Conservation (phyloP, 2,888 invertebrate species). For the Protodeltote pygarga region DNA sequence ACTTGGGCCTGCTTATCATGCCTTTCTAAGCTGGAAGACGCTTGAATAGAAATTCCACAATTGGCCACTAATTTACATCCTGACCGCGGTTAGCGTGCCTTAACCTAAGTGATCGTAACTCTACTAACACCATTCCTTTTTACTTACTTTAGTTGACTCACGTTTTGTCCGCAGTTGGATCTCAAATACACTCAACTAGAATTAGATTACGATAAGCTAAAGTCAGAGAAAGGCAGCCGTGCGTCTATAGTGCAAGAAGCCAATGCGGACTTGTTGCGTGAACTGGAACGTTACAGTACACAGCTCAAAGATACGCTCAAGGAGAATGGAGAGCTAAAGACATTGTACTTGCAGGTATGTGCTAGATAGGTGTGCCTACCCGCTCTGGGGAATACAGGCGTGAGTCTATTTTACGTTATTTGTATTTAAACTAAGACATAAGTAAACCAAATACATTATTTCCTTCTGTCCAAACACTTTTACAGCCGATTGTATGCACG, state of each 20-base stretch:
- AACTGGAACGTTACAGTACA: conserved; percentile 83
- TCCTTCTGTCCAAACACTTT: too few relatives aligned
- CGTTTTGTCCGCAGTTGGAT: conserved; percentile 62
- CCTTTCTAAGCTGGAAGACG: too few relatives aligned
- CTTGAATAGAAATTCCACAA: too few relatives aligned
- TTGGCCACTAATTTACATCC: too few relatives aligned
- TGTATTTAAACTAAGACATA: not conserved
- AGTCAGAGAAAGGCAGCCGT: conserved; percentile 70
- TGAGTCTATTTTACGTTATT: too few relatives aligned
- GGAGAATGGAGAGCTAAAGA: conserved; percentile 82
- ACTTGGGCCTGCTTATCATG: too few relatives aligned
- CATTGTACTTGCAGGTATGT: conserved; percentile 81
- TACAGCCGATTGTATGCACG: too few relatives aligned
- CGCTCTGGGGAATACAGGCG: not conserved
- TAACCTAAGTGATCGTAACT: too few relatives aligned
- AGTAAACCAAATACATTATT: too few relatives aligned
- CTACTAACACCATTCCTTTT: too few relatives aligned
- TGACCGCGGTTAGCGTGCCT: too few relatives aligned
- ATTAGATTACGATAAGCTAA: conserved; percentile 75
- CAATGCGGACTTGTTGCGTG: conserved; percentile 74
- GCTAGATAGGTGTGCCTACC: not conserved
- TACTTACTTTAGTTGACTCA: too few relatives aligned
- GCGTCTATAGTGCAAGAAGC: conserved; percentile 77
- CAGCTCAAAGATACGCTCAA: conserved; percentile 83
- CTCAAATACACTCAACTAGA: conserved; percentile 76